Conservation (phyloP, 2,888 invertebrate genomes). For the Nasonovia ribisnigri region DNA sequence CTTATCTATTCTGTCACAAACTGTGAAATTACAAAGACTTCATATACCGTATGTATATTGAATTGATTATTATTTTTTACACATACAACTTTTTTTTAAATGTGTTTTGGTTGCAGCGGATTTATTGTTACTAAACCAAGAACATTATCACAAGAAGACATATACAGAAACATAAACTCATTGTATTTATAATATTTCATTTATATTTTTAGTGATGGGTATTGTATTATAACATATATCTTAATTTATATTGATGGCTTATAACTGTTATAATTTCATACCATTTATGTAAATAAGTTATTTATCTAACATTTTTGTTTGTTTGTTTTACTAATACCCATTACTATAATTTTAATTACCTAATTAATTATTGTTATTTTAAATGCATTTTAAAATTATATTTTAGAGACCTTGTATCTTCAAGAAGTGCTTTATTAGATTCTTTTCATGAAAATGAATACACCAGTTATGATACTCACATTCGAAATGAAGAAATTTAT, state of each 20-base stretch:
- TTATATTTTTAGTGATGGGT: not conserved
- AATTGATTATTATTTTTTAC: not conserved
- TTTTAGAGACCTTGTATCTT: constrained; percentile 54
- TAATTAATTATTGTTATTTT: not conserved
- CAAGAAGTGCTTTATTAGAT: constrained; percentile 59
- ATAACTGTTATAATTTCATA: not conserved
- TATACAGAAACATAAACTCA: constrained; percentile 82
- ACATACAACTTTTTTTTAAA: not conserved
- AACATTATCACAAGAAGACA: constrained; percentile 85
- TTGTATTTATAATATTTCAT: constrained; percentile 74
- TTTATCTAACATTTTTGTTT: not conserved
- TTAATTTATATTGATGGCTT: not conserved
- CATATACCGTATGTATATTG: constrained; percentile 78
- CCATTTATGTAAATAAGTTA: not conserved
- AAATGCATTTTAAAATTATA: not conserved
- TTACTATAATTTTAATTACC: not conserved
- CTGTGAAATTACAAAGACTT: constrained; percentile 78
- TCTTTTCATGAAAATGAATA: constrained; percentile 72
- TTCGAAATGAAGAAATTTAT: constrained; percentile 92
- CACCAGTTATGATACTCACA: constrained; percentile 79
- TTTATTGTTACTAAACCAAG: constrained; percentile 81
- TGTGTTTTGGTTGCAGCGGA: constrained; percentile 76
- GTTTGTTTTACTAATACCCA: constrained; percentile 25
- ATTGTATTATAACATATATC: not conserved
- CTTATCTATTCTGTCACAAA: constrained; percentile 88